Evolutionary conservation across 2,797 vertebrate species (phyloP).

Genomic region (Pterois miles): DNA sequence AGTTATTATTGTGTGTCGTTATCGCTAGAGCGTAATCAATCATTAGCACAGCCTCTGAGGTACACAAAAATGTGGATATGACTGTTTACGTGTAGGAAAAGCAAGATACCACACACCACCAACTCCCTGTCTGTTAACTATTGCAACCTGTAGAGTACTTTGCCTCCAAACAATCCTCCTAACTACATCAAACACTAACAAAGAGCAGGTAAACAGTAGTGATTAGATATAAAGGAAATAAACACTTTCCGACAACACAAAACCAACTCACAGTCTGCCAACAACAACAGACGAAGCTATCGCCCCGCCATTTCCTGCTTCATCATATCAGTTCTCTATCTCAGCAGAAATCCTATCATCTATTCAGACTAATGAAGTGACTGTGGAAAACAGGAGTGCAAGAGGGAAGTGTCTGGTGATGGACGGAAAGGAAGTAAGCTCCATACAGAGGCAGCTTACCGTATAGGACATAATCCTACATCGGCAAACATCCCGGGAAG

Average conservation of each 20-base stretch:
- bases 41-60: slow-evolving; percentile 54
- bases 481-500: slow-evolving; percentile 41
- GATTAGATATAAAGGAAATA: slow-evolving; percentile 29
- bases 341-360: slow-evolving; percentile 59
- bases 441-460: slow-evolving; percentile 32
- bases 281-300: slow-evolving; percentile 25
- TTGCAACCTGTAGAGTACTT: slow-evolving; percentile 44
- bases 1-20: slow-evolving; percentile 38
- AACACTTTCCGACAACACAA: slow-evolving; percentile 26
- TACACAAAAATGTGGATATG: slow-evolving; percentile 33
- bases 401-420: slow-evolving; percentile 28
- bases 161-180: neutral
- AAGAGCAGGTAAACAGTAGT: slow-evolving; percentile 37
- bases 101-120: slow-evolving; percentile 6
- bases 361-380: slow-evolving; percentile 59
- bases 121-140: slow-evolving; percentile 25
- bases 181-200: slow-evolving; percentile 36
- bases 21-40: slow-evolving; percentile 57
- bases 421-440: slow-evolving; percentile 22
- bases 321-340: slow-evolving; percentile 45
- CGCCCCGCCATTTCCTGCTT: slow-evolving; percentile 37
- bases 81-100: slow-evolving; percentile 6
- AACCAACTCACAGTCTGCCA: slow-evolving; percentile 7
- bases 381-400: slow-evolving; percentile 39
- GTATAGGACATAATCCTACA: slow-evolving; percentile 65